Evolutionary conservation across 2,888 invertebrate species (phyloP), one percentile per base, ranked within the genome.

Genomic region (Parnassius smintheus): DNA sequence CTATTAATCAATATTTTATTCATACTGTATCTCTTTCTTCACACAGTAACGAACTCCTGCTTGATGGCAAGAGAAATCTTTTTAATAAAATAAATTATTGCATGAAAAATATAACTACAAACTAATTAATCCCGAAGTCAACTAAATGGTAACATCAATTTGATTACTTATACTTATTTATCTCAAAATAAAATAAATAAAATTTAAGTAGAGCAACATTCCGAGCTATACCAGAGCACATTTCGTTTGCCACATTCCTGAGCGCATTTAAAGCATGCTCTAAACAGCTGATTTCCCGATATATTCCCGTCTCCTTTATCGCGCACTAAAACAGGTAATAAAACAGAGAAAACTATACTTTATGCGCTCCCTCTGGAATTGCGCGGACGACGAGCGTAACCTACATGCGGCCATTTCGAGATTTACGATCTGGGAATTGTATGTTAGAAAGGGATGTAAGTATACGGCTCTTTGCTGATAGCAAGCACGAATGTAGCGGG

Each of bases 351-450:
- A 86, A 88, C 86, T 88, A 88, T 91, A 91, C 78, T 91, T 91
- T 91, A 91, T 88, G 88, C 83, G 87, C 89, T 88, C 86, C 84
- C 84, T 70, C 83, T 73, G 82, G 86, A 83, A 83, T 84, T 81
- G 86, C 88, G 88, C 85, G 87, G 86, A 86, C 89, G 87, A 88
- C 90, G 91, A 89, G 89, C 92, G 91, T 92, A 92, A 92, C 91
- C 92, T 92, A 92, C 91, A 92, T 91, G 92, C 91, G 92, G 92
- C 92, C 92, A 91, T 92, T 92, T 92, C 92, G 83, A 91, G 91
- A 92, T 92, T 92, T 92, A 92, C 92, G 92, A 92, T 83, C 92
- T 92, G 92, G 92, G 92, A 92, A 92, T 91, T 92, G 91, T 87
- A 88, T 85, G 92, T 88, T 86, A 84, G 92, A 92, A 78, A 77